Percentiles rank a stretch among this genome's conserved stretches.
Evolutionary conservation across 2,797 vertebrate species (phyloP).

Genomic region (Oreortyx pictus): DNA sequence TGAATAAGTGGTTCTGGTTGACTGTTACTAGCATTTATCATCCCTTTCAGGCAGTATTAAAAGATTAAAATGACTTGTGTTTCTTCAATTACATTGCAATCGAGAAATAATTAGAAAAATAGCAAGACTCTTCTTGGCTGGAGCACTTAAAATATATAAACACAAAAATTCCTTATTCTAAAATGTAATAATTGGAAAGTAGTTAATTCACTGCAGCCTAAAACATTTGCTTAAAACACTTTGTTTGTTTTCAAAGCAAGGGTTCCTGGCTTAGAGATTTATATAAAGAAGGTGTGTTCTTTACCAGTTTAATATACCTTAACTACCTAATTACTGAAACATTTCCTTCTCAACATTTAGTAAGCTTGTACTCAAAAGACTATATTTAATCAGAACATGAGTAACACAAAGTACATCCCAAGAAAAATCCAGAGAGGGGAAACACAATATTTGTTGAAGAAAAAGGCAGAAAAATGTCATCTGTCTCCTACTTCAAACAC

Average conservation of each 20-base stretch:
- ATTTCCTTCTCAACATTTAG: not conserved
- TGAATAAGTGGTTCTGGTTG: not conserved
- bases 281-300: not conserved
- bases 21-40: not conserved
- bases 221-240: not conserved
- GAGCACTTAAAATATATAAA: not conserved
- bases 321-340: not conserved
- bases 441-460: not conserved
- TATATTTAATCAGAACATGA: not conserved
- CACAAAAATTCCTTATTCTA: not conserved
- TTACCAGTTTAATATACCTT: not conserved
- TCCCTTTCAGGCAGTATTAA: not conserved
- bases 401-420: not conserved
- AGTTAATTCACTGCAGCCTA: not conserved
- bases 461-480: not conserved
- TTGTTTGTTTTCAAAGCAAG: not conserved
- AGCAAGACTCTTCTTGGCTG: not conserved
- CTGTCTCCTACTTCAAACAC: not conserved
- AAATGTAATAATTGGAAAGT: not conserved
- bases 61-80: not conserved
- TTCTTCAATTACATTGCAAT: not conserved
- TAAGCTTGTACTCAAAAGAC: not conserved
- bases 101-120: not conserved
- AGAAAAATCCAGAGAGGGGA: not conserved
- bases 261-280: not conserved